Percentiles rank a stretch among this genome's conserved stretches.
These are phyloP conservation scores for Daktulosphaira vitifoliae DNA, from an alignment of 1,140 invertebrate species.

Conservation along the genomic window DNA sequence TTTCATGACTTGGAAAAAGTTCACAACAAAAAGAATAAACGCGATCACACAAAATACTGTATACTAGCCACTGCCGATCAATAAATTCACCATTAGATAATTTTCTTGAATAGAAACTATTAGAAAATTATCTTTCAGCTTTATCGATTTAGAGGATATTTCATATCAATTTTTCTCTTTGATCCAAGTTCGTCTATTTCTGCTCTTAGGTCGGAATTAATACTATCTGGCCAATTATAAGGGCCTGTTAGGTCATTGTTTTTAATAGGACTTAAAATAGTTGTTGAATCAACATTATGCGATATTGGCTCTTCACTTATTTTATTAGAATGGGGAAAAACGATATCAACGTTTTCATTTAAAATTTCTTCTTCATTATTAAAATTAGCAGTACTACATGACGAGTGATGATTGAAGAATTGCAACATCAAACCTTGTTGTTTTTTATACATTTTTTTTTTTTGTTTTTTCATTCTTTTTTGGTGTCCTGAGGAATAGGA, in stretches of 20 bases:
- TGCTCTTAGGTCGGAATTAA: too few species aligned
- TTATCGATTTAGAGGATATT: too few species aligned
- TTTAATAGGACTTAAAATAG: neutral
- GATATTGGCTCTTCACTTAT: neutral
- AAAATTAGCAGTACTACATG: neutral
- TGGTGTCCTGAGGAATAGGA: neutral
- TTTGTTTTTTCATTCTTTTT: neutral
- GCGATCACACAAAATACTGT: neutral
- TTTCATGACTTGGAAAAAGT: neutral
- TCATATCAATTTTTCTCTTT: too few species aligned
- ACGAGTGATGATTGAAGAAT: neutral
- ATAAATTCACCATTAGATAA: conserved; percentile 1
- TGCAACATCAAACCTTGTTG: too few species aligned
- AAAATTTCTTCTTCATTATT: neutral
- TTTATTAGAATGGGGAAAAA: neutral
- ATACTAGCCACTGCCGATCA: neutral
- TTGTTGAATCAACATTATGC: neutral
- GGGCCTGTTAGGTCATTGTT: too few species aligned
- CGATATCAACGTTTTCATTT: neutral
- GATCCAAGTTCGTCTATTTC: too few species aligned
- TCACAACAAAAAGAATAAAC: conserved; percentile 5
- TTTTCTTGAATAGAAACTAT: neutral
- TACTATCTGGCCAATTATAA: too few species aligned
- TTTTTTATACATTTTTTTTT: neutral
- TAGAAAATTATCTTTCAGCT: neutral